phyloP scores from a whole-genome alignment of 2,888 invertebrate species.

The Dorcus hopei region DNA sequence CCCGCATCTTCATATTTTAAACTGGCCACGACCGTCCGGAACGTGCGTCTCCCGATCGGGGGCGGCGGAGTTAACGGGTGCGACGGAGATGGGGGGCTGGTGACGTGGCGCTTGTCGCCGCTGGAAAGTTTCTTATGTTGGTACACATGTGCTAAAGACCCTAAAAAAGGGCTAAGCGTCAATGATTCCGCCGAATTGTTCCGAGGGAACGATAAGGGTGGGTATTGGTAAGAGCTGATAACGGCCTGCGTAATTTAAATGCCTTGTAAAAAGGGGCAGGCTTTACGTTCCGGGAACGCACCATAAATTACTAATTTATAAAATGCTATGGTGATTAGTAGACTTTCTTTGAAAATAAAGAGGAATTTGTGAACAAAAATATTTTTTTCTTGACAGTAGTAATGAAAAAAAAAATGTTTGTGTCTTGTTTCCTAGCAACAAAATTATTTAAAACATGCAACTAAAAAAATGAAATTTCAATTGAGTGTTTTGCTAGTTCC shows the following conservation, averaged over 20 bases:
- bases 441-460: too few relatives aligned
- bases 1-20: constrained; percentile 36
- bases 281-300: neutral
- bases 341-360: too few relatives aligned
- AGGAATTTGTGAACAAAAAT: too few relatives aligned
- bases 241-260: constrained; percentile 30
- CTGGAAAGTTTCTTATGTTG: constrained; percentile 10
- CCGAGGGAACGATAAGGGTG: constrained; percentile 41
- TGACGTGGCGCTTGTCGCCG: neutral
- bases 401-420: too few relatives aligned
- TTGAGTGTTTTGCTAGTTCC: too few relatives aligned
- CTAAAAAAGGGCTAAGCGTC: constrained; percentile 46
- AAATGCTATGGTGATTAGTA: neutral
- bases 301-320: neutral
- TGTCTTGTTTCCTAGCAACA: too few relatives aligned
- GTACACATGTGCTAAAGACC: constrained; percentile 41
- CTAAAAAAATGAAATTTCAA: too few relatives aligned
- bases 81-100: constrained; percentile 8
- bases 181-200: constrained; percentile 46
- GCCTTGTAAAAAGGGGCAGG: neutral
- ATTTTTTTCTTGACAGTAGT: too few relatives aligned
- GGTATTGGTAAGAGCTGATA: constrained; percentile 44
- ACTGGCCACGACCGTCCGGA: neutral
- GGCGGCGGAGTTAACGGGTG: neutral
- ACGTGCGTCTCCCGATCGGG: neutral